Evolutionary conservation across 2,888 invertebrate species (phyloP).

Genomic region (Luffia ferchaultella): DNA sequence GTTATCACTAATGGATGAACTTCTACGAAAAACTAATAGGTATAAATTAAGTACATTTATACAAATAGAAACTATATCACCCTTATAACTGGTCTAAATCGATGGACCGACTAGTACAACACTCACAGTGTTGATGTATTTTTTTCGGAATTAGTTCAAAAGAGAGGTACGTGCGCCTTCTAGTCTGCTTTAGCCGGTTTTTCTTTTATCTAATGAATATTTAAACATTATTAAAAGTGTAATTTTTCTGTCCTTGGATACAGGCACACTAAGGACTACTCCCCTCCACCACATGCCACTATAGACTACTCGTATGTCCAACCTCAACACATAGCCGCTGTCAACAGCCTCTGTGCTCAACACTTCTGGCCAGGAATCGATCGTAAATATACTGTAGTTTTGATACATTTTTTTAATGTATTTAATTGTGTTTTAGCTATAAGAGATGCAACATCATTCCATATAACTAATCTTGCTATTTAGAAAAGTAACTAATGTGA

Average conservation of each 20-base stretch:
- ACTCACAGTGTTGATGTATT: too few relatives aligned
- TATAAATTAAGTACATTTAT: too few relatives aligned
- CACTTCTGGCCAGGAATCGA: conserved; percentile 95
- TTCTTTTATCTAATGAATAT: too few relatives aligned
- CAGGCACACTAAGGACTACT: conserved; percentile 37
- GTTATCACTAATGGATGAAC: conserved; percentile 74
- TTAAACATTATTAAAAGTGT: too few relatives aligned
- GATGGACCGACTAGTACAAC: too few relatives aligned
- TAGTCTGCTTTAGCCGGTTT: too few relatives aligned
- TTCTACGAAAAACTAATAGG: conserved; percentile 63
- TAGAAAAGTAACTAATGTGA: too few relatives aligned
- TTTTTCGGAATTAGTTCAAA: too few relatives aligned
- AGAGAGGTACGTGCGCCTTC: too few relatives aligned
- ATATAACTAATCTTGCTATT: conserved; percentile 1
- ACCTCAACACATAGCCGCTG: conserved; percentile 87
- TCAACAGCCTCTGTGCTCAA: conserved; percentile 83
- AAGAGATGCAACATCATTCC: conserved; percentile 3
- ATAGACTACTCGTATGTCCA: conserved; percentile 89
- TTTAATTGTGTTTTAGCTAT: conserved; percentile 5
- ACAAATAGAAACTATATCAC: conserved; percentile 22
- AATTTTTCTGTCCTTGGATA: conserved; percentile 9
- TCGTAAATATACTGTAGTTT: conserved; percentile 73
- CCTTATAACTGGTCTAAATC: too few relatives aligned
- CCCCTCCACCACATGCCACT: conserved; percentile 57
- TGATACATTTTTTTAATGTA: too few relatives aligned